phyloP scores from a whole-genome alignment of 2,888 invertebrate species.

The Neocrepidodera transversa region DNA sequence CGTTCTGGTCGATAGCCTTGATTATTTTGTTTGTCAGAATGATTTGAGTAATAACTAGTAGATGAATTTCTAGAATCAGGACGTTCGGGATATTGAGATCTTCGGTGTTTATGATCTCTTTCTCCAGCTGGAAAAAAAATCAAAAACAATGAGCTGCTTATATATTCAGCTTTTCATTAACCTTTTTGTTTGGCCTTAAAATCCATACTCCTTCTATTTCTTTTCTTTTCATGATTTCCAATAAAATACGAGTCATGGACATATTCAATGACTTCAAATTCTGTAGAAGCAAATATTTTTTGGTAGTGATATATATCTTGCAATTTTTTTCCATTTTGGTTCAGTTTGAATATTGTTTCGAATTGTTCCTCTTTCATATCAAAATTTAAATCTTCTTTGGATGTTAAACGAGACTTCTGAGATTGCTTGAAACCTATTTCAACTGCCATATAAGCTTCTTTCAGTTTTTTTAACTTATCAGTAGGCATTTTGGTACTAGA shows the following conservation, averaged over 20 bases:
- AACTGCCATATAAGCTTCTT: slow-evolving; percentile 44
- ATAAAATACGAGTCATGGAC: slow-evolving; percentile 25
- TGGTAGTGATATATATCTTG: slow-evolving; percentile 45
- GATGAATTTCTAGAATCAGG: not conserved
- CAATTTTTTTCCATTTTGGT: slow-evolving; percentile 47
- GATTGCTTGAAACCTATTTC: slow-evolving; percentile 43
- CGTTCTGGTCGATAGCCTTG: not conserved
- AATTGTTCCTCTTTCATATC: slow-evolving; percentile 42
- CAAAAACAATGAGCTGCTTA: too few species aligned
- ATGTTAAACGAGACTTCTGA: slow-evolving; percentile 26
- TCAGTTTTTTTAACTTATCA: slow-evolving; percentile 41
- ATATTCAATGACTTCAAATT: slow-evolving; percentile 42
- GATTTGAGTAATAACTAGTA: not conserved
- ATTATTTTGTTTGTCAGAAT: not conserved
- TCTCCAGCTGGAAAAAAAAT: too few species aligned
- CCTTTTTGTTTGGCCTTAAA: not conserved
- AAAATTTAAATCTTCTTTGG: slow-evolving; percentile 34
- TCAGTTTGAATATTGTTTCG: slow-evolving; percentile 43
- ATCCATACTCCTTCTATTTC: not conserved
- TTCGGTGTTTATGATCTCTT: too few species aligned
- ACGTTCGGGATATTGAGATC: not conserved
- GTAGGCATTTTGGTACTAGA: slow-evolving; percentile 40
- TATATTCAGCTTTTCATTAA: too few species aligned
- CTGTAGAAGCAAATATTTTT: slow-evolving; percentile 39
- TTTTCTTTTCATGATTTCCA: slow-evolving; percentile 8